Percentiles rank a stretch among this genome's conserved stretches.
Evolutionary conservation across 2,113 vertebrate genomes (phyloP).

Genomic region (Campylomormyrus numenius): DNA sequence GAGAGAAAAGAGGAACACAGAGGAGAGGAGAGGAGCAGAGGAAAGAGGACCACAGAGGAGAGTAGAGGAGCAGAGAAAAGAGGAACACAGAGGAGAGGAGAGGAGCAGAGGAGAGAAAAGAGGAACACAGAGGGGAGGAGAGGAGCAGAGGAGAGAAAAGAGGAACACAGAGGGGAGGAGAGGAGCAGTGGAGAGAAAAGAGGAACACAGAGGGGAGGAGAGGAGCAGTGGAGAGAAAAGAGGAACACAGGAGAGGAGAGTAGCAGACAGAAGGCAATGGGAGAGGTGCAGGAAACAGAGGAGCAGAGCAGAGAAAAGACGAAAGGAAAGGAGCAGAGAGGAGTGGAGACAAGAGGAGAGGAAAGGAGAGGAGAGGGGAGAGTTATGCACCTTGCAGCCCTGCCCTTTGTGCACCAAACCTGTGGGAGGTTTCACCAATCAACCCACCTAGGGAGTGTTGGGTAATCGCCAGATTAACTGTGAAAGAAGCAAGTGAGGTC

Average conservation of each 20-base stretch:
- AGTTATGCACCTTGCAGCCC: not conserved
- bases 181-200: no score
- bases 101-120: not conserved
- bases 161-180: no score
- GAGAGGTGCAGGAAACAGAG: no score
- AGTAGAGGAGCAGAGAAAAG: no score
- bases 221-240: not conserved
- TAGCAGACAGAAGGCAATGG: no score
- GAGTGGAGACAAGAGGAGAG: not conserved
- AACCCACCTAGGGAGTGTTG: not conserved
- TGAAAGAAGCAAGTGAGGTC: not conserved
- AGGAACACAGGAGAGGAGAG: conserved; percentile 46
- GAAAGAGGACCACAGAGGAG: no score
- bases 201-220: not conserved
- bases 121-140: no score
- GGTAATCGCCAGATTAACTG: not conserved
- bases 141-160: no score
- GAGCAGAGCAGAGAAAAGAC: not conserved
- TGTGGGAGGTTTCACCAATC: conserved; percentile 1
- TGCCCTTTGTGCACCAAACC: not conserved
- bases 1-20: no score
- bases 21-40: no score
- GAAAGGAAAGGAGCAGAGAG: not conserved
- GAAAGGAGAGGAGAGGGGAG: not conserved
- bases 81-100: not conserved